phyloP scores from a whole-genome alignment of 1,140 invertebrate species.

The Babylonia areolata region DNA sequence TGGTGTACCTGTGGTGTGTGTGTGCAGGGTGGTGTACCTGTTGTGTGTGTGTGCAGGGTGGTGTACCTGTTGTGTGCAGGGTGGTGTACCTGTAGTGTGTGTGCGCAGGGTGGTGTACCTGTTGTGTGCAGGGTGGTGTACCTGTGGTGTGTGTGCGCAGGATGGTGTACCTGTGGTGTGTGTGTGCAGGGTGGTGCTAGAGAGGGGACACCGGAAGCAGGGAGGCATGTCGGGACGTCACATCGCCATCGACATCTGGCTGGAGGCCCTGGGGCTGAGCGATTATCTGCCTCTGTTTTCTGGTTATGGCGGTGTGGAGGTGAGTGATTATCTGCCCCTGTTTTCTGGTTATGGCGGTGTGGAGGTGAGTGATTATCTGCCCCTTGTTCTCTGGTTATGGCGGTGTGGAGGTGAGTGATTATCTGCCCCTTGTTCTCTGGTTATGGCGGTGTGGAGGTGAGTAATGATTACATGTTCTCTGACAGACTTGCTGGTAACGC shows the following conservation, averaged over 20 bases:
- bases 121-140: not conserved
- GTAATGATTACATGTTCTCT: slow-evolving; percentile 28
- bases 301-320: slow-evolving; percentile 69
- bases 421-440: slow-evolving; percentile 24
- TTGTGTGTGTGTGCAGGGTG: not conserved
- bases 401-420: slow-evolving; percentile 69
- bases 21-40: not conserved
- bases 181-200: slow-evolving; percentile 59
- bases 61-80: not conserved
- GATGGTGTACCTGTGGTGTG: not conserved
- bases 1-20: not conserved
- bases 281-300: slow-evolving; percentile 23
- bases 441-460: slow-evolving; percentile 71
- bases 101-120: not conserved
- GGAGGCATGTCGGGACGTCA: slow-evolving; percentile 61
- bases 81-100: not conserved
- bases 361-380: slow-evolving; percentile 61
- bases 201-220: slow-evolving; percentile 58
- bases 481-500: too few relatives aligned
- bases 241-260: slow-evolving; percentile 64
- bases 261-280: slow-evolving; percentile 58
- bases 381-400: slow-evolving; percentile 47
- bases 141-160: not conserved
- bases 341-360: slow-evolving; percentile 60
- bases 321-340: slow-evolving; percentile 47